These are phyloP conservation scores for Siniperca undulata DNA, from an alignment of 2,797 vertebrate genomes.

Conservation along the genomic window DNA sequence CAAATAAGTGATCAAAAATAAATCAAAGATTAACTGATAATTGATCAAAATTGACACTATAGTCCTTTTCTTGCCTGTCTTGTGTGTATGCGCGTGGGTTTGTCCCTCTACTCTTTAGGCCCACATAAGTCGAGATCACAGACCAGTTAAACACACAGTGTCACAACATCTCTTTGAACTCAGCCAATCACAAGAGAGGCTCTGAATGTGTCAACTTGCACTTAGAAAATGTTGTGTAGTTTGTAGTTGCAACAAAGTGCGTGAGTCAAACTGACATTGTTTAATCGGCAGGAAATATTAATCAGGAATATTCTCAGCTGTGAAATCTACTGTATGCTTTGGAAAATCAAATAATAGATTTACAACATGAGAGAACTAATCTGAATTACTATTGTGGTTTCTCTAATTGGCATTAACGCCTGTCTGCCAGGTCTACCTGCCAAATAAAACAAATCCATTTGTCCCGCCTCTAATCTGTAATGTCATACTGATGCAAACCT, in stretches of 20 bases:
- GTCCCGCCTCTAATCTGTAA: conserved; percentile 21
- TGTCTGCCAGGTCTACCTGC: conserved; percentile 6
- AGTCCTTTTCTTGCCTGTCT: conserved; percentile 1
- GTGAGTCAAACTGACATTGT: not conserved
- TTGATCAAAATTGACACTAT: not conserved
- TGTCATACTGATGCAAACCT: conserved; percentile 17
- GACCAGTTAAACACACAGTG: conserved; percentile 70
- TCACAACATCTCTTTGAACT: conserved; percentile 70
- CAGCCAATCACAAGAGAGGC: conserved; percentile 45
- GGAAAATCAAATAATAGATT: not conserved
- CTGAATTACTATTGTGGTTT: not conserved
- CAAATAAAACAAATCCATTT: not conserved
- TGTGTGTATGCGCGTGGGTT: conserved; percentile 26
- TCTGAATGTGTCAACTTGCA: conserved; percentile 48
- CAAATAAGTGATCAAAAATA: not conserved
- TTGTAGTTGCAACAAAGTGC: not conserved
- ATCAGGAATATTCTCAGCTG: not conserved
- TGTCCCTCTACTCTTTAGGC: conserved; percentile 50
- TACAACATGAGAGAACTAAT: not conserved
- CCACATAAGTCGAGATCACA: conserved; percentile 76
- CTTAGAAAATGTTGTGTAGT: conserved; percentile 20
- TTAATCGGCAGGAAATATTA: conserved; percentile 3
- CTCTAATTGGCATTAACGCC: not conserved
- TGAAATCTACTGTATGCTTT: not conserved
- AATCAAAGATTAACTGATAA: not conserved